Evolutionary conservation across 2,113 vertebrate genomes (phyloP).

Genomic region (Callopanchax toddi): DNA sequence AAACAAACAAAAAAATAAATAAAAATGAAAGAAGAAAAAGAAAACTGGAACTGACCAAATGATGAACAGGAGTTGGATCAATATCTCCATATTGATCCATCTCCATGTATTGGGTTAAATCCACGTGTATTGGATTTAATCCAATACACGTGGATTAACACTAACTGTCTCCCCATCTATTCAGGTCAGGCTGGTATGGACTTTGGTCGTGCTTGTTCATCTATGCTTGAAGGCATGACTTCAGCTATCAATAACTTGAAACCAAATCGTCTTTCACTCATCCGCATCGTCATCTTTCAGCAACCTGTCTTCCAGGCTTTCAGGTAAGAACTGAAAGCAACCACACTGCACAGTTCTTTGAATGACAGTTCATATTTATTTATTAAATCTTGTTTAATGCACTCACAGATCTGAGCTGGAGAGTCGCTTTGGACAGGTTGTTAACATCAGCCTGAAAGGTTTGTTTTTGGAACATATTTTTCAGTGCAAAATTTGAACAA

Average conservation of each 20-base stretch:
- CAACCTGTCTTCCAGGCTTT: conserved; percentile 51
- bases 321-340: conserved; percentile 36
- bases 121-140: no score
- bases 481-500: not conserved
- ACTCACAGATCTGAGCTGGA: conserved; percentile 58
- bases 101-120: no score
- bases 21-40: no score
- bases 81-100: no score
- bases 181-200: conserved; percentile 50
- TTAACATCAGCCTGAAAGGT: conserved; percentile 44
- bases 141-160: not conserved
- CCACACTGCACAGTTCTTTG: not conserved
- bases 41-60: no score
- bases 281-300: conserved; percentile 64
- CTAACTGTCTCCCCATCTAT: not conserved
- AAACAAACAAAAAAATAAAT: no score
- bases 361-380: not conserved
- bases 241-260: conserved; percentile 36
- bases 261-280: conserved; percentile 36
- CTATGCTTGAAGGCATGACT: conserved; percentile 68
- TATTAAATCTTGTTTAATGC: not conserved
- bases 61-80: no score
- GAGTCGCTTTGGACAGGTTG: conserved; percentile 48
- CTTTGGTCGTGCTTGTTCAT: conserved; percentile 31
- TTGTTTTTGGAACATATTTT: not conserved